Evolutionary conservation across 2,888 invertebrate species (phyloP), one percentile per base, ranked within the genome.

Genomic region (Philonicus albiceps): DNA sequence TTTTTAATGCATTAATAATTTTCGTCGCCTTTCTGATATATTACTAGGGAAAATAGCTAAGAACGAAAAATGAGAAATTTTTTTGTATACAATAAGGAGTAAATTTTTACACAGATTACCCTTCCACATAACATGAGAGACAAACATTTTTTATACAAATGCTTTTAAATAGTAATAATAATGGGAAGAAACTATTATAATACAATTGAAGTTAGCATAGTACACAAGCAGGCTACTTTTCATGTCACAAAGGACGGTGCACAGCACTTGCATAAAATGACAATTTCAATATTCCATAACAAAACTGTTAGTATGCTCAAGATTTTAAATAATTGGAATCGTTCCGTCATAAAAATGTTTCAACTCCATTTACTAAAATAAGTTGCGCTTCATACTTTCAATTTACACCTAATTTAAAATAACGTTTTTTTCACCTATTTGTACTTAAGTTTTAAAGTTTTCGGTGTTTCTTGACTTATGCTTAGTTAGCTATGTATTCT

Each of bases 121-220:
- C 31, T 53, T 80, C 31, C 53, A 53, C 16, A 13, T 22, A 49
- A 49, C 31, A 11, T 22, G 30, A 80, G 49, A 43, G 43, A 43
- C n/a, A 83, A 64, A 83, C 64, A 83, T 64, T 83, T 83, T 83
- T 83, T 83, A 83, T 83, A 83, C 55, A 83, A 83, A 64, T 83
- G 64, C 83, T 72, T 72, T 72, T 64, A 22, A 55, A 7, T 34
- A 27, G 22, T 22, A 34, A 31, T 83, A 64, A 11, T 64, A 64
- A 64, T 27, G 64, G 64, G 22, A 27, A 64, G 19, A 22, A 64
- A 27, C 64, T 64, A 27, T 64, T 27, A 64, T 11, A 64, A 64
- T 64, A 64, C 64, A 64, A 64, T 64, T 27, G 64, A 64, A 64
- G 2, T 64, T 19, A 27, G 64, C 19, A 64, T 64, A 6, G 37